Conservation (phyloP, 2,888 invertebrate genomes). For the Caenorhabditis japonica region DNA sequence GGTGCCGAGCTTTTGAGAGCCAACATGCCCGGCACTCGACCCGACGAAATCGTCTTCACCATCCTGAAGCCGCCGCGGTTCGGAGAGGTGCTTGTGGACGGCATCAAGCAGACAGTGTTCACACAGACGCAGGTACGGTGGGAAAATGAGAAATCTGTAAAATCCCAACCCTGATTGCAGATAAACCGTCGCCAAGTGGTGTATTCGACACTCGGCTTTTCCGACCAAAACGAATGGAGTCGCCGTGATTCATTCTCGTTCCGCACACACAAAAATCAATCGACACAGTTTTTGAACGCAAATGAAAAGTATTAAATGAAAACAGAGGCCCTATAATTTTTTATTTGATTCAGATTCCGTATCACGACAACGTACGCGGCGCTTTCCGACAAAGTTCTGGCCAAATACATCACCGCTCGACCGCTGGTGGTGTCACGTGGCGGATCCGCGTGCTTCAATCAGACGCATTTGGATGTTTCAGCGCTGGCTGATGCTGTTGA, state of each 20-base stretch:
- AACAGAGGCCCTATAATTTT: not conserved
- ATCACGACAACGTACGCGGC: conserved; percentile 71
- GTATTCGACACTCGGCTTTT: conserved; percentile 53
- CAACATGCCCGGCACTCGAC: conserved; percentile 62
- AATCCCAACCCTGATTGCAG: conserved; percentile 22
- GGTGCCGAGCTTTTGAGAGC: conserved; percentile 70
- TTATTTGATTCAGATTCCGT: conserved; percentile 63
- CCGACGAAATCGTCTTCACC: conserved; percentile 67
- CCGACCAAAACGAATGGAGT: conserved; percentile 61
- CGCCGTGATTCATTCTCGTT: conserved; percentile 61
- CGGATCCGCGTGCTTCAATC: conserved; percentile 67
- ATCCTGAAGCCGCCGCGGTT: conserved; percentile 60
- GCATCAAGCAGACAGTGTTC: conserved; percentile 52
- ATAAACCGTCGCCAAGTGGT: conserved; percentile 60
- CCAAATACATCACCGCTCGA: conserved; percentile 55
- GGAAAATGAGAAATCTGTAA: too few species aligned
- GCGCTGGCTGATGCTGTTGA: conserved; percentile 52
- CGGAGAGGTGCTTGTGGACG: conserved; percentile 66
- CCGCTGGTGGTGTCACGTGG: conserved; percentile 62
- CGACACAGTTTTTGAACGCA: conserved; percentile 26
- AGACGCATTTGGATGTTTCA: conserved; percentile 63
- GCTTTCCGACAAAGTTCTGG: conserved; percentile 55
- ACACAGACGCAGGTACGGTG: conserved; percentile 56
- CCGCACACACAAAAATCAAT: conserved; percentile 56
- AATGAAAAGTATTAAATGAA: conserved; percentile 52